These are phyloP conservation scores for Andinoacara biseriatus DNA, from an alignment of 2,113 vertebrate genomes.

Conservation along the genomic window DNA sequence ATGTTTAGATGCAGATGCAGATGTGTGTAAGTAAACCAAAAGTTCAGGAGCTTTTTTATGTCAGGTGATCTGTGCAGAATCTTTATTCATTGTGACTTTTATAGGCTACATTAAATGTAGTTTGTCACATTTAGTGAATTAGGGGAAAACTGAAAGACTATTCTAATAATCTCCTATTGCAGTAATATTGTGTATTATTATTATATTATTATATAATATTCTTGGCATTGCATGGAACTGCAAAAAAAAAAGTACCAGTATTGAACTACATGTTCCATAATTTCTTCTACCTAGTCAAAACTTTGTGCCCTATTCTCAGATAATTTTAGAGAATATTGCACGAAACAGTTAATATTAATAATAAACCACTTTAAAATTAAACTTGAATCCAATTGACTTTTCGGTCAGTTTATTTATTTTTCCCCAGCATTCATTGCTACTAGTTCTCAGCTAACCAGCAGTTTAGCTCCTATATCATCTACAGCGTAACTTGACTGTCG, in stretches of 20 bases:
- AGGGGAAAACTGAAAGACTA: not conserved
- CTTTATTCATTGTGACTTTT: too few relatives aligned
- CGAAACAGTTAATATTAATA: not conserved
- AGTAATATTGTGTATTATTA: not conserved
- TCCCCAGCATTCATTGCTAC: not conserved
- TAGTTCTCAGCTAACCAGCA: not conserved
- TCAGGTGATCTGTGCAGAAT: not conserved
- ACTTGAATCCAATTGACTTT: not conserved
- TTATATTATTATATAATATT: not conserved
- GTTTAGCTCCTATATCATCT: not conserved
- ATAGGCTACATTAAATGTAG: too few relatives aligned
- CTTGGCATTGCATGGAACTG: not conserved
- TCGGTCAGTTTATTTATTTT: too few relatives aligned
- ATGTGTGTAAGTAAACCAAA: not conserved
- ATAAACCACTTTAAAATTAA: not conserved
- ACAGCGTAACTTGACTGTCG: not conserved
- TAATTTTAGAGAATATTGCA: not conserved
- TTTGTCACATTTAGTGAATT: too few relatives aligned
- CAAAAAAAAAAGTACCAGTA: too few relatives aligned
- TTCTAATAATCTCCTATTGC: not conserved
- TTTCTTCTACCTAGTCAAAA: not conserved
- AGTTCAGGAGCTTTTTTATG: not conserved
- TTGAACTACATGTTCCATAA: not conserved
- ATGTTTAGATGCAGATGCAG: not conserved
- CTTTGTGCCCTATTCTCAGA: not conserved